Conservation (phyloP, 2,113 vertebrate genomes). For the Centrocercus urophasianus region DNA sequence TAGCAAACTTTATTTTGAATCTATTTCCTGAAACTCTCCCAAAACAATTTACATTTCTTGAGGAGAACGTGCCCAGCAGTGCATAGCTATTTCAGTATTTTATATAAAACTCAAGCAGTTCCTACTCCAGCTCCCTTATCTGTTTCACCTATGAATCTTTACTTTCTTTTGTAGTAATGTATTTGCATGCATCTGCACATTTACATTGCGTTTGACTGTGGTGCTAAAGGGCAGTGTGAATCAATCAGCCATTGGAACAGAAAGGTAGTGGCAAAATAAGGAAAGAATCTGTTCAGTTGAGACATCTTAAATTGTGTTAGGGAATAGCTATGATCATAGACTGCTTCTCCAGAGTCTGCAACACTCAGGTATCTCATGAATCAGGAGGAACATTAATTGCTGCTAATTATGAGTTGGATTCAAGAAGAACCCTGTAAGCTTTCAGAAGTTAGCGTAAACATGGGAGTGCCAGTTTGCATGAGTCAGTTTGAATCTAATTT, state of each 20-base stretch:
- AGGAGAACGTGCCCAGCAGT: background rate
- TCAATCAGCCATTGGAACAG: background rate
- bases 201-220: background rate
- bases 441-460: background rate
- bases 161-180: background rate
- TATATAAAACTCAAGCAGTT: background rate
- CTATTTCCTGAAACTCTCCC: background rate
- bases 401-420: background rate
- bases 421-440: background rate
- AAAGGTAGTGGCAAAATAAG: background rate
- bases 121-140: background rate
- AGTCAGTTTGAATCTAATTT: slow-evolving; percentile 24
- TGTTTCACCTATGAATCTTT: background rate
- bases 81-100: background rate
- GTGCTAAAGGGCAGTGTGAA: background rate
- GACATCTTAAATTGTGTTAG: background rate
- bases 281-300: background rate
- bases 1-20: background rate
- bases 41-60: background rate
- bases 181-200: background rate
- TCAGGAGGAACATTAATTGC: background rate
- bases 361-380: background rate
- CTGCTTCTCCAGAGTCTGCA: background rate
- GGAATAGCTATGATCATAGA: background rate
- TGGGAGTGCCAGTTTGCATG: background rate